Evolutionary conservation across 2,113 vertebrate genomes (phyloP).

Genomic region (Sinosuthora webbiana): DNA sequence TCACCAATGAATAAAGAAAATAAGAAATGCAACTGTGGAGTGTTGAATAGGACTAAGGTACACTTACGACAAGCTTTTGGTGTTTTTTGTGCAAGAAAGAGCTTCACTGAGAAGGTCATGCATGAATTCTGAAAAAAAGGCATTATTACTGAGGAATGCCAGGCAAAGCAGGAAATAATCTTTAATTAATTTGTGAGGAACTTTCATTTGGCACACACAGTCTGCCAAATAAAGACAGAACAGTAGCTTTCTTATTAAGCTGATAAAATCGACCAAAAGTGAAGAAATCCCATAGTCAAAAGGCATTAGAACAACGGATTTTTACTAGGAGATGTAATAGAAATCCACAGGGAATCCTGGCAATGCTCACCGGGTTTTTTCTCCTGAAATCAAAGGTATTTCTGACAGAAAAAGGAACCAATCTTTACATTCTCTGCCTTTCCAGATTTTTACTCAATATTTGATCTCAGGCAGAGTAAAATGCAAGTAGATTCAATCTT

Average conservation of each 20-base stretch:
- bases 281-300: constrained; percentile 27
- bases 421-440: not conserved
- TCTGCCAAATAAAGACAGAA: constrained; percentile 37
- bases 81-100: not conserved
- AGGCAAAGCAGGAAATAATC: constrained; percentile 46
- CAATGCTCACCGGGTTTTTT: not conserved
- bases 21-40: constrained; percentile 1
- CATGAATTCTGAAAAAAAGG: constrained; percentile 40
- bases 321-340: constrained; percentile 24
- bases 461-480: not conserved
- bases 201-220: constrained; percentile 29
- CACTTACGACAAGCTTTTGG: not conserved
- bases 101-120: constrained; percentile 8
- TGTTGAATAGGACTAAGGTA: not conserved
- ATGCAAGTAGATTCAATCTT: not conserved
- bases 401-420: not conserved
- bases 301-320: constrained; percentile 28
- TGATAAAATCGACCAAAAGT: constrained; percentile 41
- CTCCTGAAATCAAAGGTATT: constrained; percentile 7
- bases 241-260: constrained; percentile 53
- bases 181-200: constrained; percentile 43
- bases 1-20: constrained; percentile 38
- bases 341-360: constrained; percentile 52
- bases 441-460: not conserved
- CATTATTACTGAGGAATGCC: constrained; percentile 38